Conservation (phyloP, 2,888 invertebrate species). For the Pherbina coryleti region DNA sequence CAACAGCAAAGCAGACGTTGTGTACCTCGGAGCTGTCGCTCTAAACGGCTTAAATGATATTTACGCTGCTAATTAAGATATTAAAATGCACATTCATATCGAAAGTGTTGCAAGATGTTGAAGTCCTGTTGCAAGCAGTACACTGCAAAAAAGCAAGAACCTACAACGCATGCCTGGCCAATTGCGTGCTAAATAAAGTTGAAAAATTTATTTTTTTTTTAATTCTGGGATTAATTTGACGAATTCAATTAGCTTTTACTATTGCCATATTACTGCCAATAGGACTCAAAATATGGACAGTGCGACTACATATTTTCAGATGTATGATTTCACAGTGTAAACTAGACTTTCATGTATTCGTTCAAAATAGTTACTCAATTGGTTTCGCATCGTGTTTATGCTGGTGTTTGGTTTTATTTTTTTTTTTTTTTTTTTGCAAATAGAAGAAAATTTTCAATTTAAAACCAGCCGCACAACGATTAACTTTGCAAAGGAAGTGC, state of each 20-base stretch:
- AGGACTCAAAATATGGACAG: background rate
- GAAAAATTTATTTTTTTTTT: background rate
- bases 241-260: too few relatives aligned
- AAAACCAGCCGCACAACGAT: conserved; percentile 42
- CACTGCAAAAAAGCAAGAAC: background rate
- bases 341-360: background rate
- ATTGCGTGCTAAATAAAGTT: background rate
- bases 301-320: background rate
- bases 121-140: background rate
- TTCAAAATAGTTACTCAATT: background rate
- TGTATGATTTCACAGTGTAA: background rate
- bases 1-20: too few relatives aligned
- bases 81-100: conserved; percentile 51
- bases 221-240: background rate
- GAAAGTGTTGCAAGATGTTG: conserved; percentile 46
- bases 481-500: background rate
- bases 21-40: conserved; percentile 15
- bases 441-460: conserved; percentile 44
- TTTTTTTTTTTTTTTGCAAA: conserved; percentile 16
- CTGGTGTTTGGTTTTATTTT: background rate
- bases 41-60: conserved; percentile 53
- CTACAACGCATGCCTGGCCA: background rate
- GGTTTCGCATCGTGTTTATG: background rate
- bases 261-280: too few relatives aligned
- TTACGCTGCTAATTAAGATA: conserved; percentile 59